Percentiles rank a stretch among this genome's conserved stretches.
These are phyloP conservation scores for Allacma fusca DNA, from an alignment of 2,888 invertebrate species.

Conservation along the genomic window DNA sequence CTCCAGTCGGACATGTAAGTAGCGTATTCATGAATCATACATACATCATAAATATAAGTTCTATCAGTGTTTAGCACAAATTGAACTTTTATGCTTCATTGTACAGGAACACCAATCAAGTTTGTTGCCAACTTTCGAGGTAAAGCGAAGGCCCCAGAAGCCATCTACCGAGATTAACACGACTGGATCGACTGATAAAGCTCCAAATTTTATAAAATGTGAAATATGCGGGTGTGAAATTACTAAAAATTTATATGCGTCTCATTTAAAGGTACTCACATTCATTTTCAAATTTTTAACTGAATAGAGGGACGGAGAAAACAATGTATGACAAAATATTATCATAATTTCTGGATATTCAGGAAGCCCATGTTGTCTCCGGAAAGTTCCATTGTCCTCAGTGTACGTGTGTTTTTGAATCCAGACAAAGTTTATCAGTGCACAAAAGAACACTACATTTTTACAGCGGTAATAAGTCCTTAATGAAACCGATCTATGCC, in stretches of 20 bases:
- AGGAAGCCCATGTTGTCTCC: background rate
- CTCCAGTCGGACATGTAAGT: too few relatives aligned
- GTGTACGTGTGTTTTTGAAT: background rate
- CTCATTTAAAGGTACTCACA: background rate
- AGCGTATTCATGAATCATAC: too few relatives aligned
- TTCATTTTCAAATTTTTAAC: too few relatives aligned
- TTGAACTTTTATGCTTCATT: too few relatives aligned
- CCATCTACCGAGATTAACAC: background rate
- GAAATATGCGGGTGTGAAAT: background rate
- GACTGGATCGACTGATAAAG: background rate
- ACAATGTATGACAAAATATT: too few relatives aligned
- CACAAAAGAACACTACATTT: background rate
- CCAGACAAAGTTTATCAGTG: background rate
- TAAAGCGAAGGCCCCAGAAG: too few relatives aligned
- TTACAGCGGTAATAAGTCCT: background rate
- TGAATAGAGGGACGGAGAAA: background rate
- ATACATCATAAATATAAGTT: too few relatives aligned
- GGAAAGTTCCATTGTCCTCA: background rate
- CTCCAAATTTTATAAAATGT: background rate
- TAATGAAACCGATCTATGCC: too few relatives aligned
- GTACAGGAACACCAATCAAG: too few relatives aligned
- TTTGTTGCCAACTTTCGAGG: too few relatives aligned
- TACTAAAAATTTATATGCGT: background rate
- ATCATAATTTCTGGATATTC: background rate
- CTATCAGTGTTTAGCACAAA: too few relatives aligned